Conservation (phyloP, 2,888 invertebrate genomes). For the Ochlodes sylvanus region DNA sequence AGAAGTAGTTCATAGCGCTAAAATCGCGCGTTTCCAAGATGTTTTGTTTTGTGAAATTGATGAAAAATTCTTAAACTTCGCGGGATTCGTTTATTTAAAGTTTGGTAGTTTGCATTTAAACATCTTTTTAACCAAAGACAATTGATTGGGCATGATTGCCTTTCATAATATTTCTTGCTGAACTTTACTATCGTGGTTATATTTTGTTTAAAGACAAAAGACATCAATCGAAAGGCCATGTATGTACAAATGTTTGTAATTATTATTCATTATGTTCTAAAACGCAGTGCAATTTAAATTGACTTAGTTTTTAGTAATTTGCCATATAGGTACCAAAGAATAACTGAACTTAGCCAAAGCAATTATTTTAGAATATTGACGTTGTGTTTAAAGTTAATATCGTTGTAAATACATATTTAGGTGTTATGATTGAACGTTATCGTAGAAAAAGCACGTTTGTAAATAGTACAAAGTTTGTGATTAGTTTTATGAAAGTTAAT, state of each 20-base stretch:
- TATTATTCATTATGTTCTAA: background rate
- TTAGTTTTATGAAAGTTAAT: constrained; percentile 57
- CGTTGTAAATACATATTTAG: constrained; percentile 76
- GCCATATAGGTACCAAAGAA: constrained; percentile 57
- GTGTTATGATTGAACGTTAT: constrained; percentile 56
- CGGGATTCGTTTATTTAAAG: no score
- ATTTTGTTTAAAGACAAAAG: no score
- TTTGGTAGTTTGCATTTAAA: no score
- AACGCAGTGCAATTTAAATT: background rate
- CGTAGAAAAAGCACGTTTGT: constrained; percentile 71
- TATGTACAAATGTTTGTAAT: no score
- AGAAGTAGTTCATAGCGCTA: background rate
- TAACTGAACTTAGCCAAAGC: constrained; percentile 36
- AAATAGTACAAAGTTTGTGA: constrained; percentile 72
- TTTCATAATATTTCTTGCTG: no score
- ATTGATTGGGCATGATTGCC: no score
- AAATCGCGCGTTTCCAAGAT: background rate
- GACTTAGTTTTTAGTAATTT: background rate
- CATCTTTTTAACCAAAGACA: no score
- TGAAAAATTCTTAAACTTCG: no score
- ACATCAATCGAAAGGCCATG: no score
- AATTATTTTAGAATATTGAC: constrained; percentile 40
- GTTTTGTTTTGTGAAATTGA: background rate
- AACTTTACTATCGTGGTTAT: no score
- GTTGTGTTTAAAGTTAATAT: constrained; percentile 44